These are phyloP conservation scores for Gastrophysa polygoni DNA, from an alignment of 2,888 invertebrate species.

Conservation along the genomic window DNA sequence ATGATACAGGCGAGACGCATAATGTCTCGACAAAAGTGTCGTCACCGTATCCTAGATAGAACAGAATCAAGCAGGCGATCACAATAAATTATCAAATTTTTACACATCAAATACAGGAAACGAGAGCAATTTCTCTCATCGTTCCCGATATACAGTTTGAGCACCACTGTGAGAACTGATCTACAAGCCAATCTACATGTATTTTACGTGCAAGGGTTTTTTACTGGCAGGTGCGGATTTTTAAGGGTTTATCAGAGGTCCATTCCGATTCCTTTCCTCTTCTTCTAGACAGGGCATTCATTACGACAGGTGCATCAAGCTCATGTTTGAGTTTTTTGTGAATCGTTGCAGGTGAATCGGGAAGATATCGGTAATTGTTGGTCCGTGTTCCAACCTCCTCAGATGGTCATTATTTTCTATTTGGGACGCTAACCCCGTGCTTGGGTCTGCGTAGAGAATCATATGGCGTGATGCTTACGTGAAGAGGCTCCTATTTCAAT, in stretches of 20 bases:
- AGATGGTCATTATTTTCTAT: neutral
- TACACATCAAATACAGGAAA: too few species aligned
- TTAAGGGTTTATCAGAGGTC: constrained; percentile 48
- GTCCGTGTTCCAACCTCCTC: too few species aligned
- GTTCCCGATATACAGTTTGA: constrained; percentile 6
- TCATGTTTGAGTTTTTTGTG: constrained; percentile 24
- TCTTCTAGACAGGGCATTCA: constrained; percentile 35
- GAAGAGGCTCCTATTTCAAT: neutral
- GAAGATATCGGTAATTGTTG: neutral
- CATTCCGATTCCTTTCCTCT: constrained; percentile 35
- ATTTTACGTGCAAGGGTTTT: constrained; percentile 30
- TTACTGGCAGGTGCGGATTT: constrained; percentile 49
- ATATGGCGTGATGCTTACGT: neutral
- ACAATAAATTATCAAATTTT: too few species aligned
- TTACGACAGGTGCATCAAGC: constrained; percentile 38
- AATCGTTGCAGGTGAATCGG: neutral
- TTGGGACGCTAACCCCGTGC: neutral
- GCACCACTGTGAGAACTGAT: neutral
- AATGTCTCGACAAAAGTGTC: too few species aligned
- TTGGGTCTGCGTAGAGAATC: neutral
- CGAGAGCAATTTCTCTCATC: too few species aligned
- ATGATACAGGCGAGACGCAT: too few species aligned
- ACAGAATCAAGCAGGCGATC: too few species aligned
- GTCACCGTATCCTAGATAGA: too few species aligned
- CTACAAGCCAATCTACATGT: constrained; percentile 27